These are phyloP conservation scores for Apoderus coryli DNA, from an alignment of 2,888 invertebrate species.

Conservation along the genomic window DNA sequence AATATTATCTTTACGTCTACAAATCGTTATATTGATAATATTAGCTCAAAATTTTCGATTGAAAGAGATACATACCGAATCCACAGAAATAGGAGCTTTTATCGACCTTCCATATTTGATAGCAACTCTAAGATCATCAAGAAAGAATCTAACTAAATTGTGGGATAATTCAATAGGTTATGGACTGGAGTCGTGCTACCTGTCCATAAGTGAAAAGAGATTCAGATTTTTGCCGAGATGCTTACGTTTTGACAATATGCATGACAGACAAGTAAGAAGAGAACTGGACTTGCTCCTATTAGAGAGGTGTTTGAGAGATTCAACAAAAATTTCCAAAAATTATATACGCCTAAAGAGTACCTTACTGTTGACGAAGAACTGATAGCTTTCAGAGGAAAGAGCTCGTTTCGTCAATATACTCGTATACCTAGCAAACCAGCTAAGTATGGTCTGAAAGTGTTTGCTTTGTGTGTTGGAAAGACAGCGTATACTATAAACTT, in stretches of 20 bases:
- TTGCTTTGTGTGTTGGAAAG: constrained; percentile 19
- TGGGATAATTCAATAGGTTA: constrained; percentile 18
- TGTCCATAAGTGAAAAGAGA: constrained; percentile 14
- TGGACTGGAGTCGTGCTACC: constrained; percentile 16
- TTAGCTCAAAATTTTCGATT: constrained; percentile 8
- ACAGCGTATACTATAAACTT: constrained; percentile 18
- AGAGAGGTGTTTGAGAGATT: constrained; percentile 14
- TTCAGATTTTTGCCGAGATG: constrained; percentile 13
- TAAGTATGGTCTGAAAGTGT: constrained; percentile 21
- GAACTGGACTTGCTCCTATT: constrained; percentile 14
- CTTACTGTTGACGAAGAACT: constrained; percentile 15
- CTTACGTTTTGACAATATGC: constrained; percentile 13
- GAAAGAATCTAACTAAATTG: constrained; percentile 15
- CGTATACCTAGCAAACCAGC: constrained; percentile 20
- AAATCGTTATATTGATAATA: constrained; percentile 10
- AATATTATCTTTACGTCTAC: too few relatives aligned
- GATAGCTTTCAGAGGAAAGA: constrained; percentile 19
- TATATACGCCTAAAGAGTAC: constrained; percentile 13
- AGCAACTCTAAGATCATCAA: constrained; percentile 8
- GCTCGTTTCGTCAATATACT: constrained; percentile 20
- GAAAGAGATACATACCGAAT: constrained; percentile 11
- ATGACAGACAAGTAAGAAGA: constrained; percentile 8
- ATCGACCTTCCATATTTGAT: constrained; percentile 8
- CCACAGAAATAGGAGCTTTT: constrained; percentile 8
- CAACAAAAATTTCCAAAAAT: constrained; percentile 13